These are phyloP conservation scores for Benthosema pterotum DNA, from an alignment of 2,797 vertebrate species.

Conservation along the genomic window DNA sequence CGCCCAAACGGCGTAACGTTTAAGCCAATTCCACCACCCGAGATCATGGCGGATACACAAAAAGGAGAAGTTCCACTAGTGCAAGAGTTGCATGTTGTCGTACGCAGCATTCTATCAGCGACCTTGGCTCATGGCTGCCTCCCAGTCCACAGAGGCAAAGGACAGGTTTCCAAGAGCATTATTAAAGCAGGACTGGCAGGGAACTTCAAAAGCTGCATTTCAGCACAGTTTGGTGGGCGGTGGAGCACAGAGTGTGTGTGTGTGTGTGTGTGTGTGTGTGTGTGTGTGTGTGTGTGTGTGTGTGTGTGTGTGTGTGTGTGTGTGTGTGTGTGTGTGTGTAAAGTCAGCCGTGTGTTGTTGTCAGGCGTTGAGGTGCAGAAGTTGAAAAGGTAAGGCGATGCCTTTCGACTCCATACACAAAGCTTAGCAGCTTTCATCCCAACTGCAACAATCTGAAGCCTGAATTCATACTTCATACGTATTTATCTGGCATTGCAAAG, in stretches of 20 bases:
- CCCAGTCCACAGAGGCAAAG: slow-evolving; percentile 26
- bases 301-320: no score
- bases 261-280: no score
- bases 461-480: no score
- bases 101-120: background rate
- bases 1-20: slow-evolving; percentile 14
- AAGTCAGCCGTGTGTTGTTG: slow-evolving; percentile 60
- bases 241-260: slow-evolving; percentile 10
- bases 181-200: slow-evolving; percentile 55
- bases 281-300: no score
- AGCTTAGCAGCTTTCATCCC: slow-evolving; percentile 14
- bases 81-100: background rate
- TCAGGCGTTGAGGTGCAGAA: slow-evolving; percentile 19
- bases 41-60: slow-evolving; percentile 23
- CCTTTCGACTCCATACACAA: slow-evolving; percentile 8
- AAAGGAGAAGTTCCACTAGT: background rate
- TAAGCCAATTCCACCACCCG: slow-evolving; percentile 4
- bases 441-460: slow-evolving; percentile 9
- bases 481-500: no score
- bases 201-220: slow-evolving; percentile 67
- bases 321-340: slow-evolving; percentile 12
- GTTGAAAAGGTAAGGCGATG: slow-evolving; percentile 48
- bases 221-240: slow-evolving; percentile 65
- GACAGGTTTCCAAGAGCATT: slow-evolving; percentile 72
- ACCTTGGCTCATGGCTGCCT: background rate